These are phyloP conservation scores for Aurelia sp. DNA, from an alignment of 30 jellyfish, hydroid and myxozoan species.

Conservation along the genomic window DNA sequence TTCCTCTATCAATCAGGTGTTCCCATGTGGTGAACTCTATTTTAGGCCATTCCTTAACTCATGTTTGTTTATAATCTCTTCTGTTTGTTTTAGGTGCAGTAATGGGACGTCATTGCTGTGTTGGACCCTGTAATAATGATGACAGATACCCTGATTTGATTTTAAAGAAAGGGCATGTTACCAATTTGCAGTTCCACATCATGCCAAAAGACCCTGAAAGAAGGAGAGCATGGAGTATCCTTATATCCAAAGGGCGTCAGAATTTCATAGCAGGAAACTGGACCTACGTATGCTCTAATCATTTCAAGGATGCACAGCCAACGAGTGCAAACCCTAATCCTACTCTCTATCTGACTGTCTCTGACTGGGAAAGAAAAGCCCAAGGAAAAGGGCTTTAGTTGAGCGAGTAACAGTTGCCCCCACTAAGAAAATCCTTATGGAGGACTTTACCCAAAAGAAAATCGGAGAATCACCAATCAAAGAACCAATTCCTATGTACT, in stretches of 20 bases:
- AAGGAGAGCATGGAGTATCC: constrained; percentile 27
- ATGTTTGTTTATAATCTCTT: too few relatives aligned
- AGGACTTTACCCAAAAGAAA: too few relatives aligned
- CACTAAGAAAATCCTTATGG: too few relatives aligned
- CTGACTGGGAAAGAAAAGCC: not conserved
- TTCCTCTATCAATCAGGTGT: too few relatives aligned
- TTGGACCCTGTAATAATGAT: constrained; percentile 57
- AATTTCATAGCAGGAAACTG: constrained; percentile 18
- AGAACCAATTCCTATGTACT: constrained; percentile 17
- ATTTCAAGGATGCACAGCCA: constrained; percentile 48
- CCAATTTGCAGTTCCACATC: constrained; percentile 17
- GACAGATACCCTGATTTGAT: constrained; percentile 34
- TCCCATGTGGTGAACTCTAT: too few relatives aligned
- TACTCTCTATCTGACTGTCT: constrained; percentile 31
- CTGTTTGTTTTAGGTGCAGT: too few relatives aligned
- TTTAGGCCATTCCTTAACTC: too few relatives aligned
- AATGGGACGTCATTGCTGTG: constrained; percentile 43
- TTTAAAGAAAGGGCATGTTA: constrained; percentile 24
- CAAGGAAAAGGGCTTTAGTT: too few relatives aligned
- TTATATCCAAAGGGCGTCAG: constrained; percentile 26
- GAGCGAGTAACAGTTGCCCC: too few relatives aligned
- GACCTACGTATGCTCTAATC: constrained; percentile 50
- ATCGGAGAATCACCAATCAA: too few relatives aligned
- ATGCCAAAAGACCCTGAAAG: constrained; percentile 15
- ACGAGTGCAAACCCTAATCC: constrained; percentile 35